Evolutionary conservation across 2,888 invertebrate genomes (phyloP), one percentile per base, ranked within the genome.

Genomic region (Ophraella communa): DNA sequence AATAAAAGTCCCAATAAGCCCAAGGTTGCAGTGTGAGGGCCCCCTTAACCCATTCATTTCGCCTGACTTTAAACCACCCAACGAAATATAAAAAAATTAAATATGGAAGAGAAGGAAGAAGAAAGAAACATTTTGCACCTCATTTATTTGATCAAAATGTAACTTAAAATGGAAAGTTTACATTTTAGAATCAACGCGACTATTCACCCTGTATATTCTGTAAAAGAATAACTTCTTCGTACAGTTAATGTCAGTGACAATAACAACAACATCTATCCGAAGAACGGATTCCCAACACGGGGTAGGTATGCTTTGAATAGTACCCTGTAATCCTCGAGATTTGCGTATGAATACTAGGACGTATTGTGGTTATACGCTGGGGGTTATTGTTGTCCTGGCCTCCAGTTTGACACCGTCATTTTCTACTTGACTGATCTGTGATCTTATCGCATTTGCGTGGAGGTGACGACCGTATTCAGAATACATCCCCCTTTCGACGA

Each of bases 331-430:
- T 79, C 79, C 77, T 76, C 65, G 70, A 74, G 74, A 81, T 81
- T 81, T 81, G 81, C 81, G 81, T 81, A 81, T 81, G 81, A 81
- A 81, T 79, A 67, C 71, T 68, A 66, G 70, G 66, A 61, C 65
- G 73, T 69, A 74, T 74, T 74, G 75, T 74, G 73, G 74, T 66
- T 66, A 72, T 70, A 35, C 67, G 71, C 72, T 73, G 74, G 72
- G 77, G 76, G 74, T 78, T 79, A 79, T 71, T 70, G 70, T 79
- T 81, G 80, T 80, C 77, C 76, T 79, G 76, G 73, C 78, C 75
- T 78, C 77, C 78, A 73, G 74, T 80, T 79, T 81, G 81, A 82
- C 82, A 82, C 80, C 81, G 81, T 81, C 80, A 82, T 82, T 82
- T 82, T 81, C 81, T 78, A 78, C 80, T 76, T 80, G 81, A 81